Conservation (phyloP, 1,140 invertebrate genomes). For the Dendroctonus ponderosae region DNA sequence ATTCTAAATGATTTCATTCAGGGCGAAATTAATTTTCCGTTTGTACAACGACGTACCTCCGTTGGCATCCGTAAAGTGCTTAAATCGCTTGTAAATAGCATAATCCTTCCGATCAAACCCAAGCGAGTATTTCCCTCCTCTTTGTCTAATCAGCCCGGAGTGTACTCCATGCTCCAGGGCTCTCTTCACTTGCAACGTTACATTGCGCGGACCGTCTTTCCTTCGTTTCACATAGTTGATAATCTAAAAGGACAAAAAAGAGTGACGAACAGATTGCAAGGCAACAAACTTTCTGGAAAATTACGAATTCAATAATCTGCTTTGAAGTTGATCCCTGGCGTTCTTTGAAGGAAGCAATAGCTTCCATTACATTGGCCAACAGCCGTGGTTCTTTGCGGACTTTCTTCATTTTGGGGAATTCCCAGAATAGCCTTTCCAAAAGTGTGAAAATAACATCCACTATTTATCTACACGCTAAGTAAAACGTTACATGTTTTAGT, state of each 20-base stretch:
- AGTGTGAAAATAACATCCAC: too few species aligned
- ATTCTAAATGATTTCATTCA: not conserved
- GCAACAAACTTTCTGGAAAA: not conserved
- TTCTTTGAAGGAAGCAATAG: conserved; percentile 31
- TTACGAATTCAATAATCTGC: conserved; percentile 29
- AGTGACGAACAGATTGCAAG: not conserved
- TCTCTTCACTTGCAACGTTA: conserved; percentile 30
- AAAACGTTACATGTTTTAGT: too few species aligned
- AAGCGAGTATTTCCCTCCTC: conserved; percentile 27
- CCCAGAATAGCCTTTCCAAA: too few species aligned
- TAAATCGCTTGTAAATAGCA: not conserved
- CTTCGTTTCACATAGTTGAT: conserved; percentile 10
- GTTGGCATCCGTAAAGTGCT: conserved; percentile 5
- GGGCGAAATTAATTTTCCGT: not conserved
- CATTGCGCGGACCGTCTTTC: conserved; percentile 11
- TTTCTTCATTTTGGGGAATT: conserved; percentile 12
- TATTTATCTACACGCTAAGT: too few species aligned
- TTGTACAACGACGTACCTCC: not conserved
- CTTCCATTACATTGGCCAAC: conserved; percentile 32
- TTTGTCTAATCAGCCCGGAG: conserved; percentile 31
- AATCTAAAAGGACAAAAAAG: conserved; percentile 7
- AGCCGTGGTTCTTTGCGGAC: conserved; percentile 24
- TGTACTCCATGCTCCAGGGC: conserved; percentile 32
- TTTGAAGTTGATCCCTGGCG: conserved; percentile 24
- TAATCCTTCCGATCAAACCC: conserved; percentile 27